A percentile compares a stretch with the other conserved stretches of the same genome.
These are phyloP conservation scores for Apis florea DNA, from an alignment of 1,140 invertebrate genomes.

Conservation along the genomic window DNA sequence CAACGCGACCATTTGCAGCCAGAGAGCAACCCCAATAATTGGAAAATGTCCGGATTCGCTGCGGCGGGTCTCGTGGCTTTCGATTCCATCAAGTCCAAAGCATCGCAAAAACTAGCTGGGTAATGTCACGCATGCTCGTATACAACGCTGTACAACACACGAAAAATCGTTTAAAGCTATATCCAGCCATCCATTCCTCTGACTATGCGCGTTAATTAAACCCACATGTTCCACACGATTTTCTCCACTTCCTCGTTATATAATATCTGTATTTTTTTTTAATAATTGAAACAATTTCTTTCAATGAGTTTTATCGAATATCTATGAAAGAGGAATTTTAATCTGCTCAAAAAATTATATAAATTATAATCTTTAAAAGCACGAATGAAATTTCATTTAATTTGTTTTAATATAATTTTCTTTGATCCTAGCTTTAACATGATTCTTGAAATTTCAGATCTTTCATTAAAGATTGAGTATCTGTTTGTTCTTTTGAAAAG, in stretches of 20 bases:
- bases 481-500: too few relatives aligned
- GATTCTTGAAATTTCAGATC: too few relatives aligned
- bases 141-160: background rate
- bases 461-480: too few relatives aligned
- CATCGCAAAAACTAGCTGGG: constrained; percentile 73
- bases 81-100: constrained; percentile 74
- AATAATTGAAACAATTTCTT: too few relatives aligned
- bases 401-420: too few relatives aligned
- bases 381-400: too few relatives aligned
- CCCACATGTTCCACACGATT: background rate
- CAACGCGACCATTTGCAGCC: constrained; percentile 66
- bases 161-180: constrained; percentile 48
- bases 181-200: background rate
- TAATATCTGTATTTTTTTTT: background rate
- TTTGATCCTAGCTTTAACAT: too few relatives aligned
- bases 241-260: background rate
- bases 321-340: background rate
- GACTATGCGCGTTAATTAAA: constrained; percentile 11
- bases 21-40: constrained; percentile 80
- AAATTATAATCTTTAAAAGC: too few relatives aligned
- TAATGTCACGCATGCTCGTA: constrained; percentile 59
- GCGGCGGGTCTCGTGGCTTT: constrained; percentile 77
- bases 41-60: constrained; percentile 80
- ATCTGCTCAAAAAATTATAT: too few relatives aligned
- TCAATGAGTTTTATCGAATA: background rate